These are phyloP conservation scores for Nephrotoma flavescens DNA, from an alignment of 2,888 invertebrate genomes.

Conservation along the genomic window DNA sequence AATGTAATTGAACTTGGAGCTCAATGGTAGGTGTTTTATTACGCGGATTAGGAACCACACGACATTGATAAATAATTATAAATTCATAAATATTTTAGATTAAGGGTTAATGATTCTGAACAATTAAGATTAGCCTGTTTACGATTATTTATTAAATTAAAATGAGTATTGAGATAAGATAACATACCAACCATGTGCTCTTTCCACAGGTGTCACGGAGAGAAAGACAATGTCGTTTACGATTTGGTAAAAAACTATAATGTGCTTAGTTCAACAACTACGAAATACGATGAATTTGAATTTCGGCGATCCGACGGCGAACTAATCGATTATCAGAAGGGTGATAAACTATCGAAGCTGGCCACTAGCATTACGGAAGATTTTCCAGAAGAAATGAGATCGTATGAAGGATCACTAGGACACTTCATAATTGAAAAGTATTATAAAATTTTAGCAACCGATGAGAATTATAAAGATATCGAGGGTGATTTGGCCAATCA, in stretches of 20 bases:
- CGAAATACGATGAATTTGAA: constrained; percentile 18
- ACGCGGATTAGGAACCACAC: background rate
- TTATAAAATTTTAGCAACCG: background rate
- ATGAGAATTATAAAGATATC: constrained; percentile 22
- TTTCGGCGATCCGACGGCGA: constrained; percentile 28
- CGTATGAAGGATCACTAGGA: constrained; percentile 24
- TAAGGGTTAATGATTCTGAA: background rate
- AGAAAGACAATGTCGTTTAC: constrained; percentile 40
- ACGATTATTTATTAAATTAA: background rate
- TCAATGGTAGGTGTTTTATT: constrained; percentile 42
- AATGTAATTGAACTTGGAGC: constrained; percentile 56
- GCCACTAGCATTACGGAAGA: constrained; percentile 24
- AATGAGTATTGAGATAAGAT: constrained; percentile 24
- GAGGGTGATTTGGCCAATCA: constrained; percentile 31
- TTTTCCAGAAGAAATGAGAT: constrained; percentile 20
- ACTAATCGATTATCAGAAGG: constrained; percentile 23
- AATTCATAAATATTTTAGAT: background rate
- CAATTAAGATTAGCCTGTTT: background rate
- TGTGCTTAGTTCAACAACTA: background rate
- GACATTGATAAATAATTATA: background rate
- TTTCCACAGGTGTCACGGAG: constrained; percentile 44
- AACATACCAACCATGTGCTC: constrained; percentile 21
- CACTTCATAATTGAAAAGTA: constrained; percentile 21
- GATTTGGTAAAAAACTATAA: constrained; percentile 29
- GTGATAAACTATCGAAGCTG: constrained; percentile 24